phyloP scores from a whole-genome alignment of 2,113 vertebrate genomes.

The Asarcornis scutulata region DNA sequence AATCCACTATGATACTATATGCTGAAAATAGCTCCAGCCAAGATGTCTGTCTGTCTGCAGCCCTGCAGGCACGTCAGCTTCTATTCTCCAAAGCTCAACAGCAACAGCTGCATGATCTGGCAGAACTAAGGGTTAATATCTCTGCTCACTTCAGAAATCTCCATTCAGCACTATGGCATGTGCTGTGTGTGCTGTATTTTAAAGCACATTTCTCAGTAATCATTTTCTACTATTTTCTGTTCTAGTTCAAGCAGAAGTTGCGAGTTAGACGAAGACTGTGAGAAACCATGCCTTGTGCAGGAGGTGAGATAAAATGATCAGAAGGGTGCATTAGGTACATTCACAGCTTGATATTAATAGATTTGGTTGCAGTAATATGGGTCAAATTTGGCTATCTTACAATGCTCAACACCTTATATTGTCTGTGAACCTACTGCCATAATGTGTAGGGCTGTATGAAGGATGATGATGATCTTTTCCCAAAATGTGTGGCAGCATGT shows the following conservation, averaged over 20 bases:
- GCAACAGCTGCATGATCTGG: neutral
- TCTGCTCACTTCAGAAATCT: neutral
- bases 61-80: neutral
- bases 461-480: neutral
- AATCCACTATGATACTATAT: neutral
- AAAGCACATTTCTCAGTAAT: neutral
- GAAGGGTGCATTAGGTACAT: neutral
- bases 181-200: neutral
- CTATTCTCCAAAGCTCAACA: neutral
- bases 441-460: neutral
- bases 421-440: neutral
- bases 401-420: neutral
- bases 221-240: neutral
- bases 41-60: neutral
- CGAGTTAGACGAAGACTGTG: neutral
- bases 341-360: neutral
- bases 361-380: neutral
- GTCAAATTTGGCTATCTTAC: neutral
- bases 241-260: constrained; percentile 5
- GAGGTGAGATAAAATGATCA: neutral
- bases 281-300: neutral
- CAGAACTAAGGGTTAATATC: neutral
- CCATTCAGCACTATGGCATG: neutral
- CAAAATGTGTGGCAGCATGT: neutral
- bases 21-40: neutral